phyloP scores from a whole-genome alignment of 2,888 invertebrate genomes.

The Anorthoa munda region DNA sequence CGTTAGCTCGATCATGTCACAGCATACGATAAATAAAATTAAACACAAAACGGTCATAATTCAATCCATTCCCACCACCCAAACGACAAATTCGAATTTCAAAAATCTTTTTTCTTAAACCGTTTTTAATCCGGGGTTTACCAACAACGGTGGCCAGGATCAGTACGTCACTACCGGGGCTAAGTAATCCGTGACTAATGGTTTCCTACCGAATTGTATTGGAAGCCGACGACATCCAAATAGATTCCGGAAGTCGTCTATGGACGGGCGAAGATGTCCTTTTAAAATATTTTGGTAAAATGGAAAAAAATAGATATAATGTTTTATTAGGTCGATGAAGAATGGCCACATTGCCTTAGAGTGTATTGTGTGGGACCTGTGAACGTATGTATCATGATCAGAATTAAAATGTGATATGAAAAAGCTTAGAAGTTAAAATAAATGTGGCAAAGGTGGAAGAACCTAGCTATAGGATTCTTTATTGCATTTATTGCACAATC shows the following conservation, averaged over 20 bases:
- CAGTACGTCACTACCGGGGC: slow-evolving; percentile 55
- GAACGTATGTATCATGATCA: no score
- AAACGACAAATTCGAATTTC: background rate
- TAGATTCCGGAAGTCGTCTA: slow-evolving; percentile 63
- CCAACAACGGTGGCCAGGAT: slow-evolving; percentile 40
- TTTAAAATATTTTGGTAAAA: slow-evolving; percentile 51
- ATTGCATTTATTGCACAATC: no score
- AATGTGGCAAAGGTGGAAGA: no score
- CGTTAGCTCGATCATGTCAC: no score
- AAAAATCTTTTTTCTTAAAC: background rate
- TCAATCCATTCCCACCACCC: background rate
- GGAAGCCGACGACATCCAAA: slow-evolving; percentile 74
- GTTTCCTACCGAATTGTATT: slow-evolving; percentile 76
- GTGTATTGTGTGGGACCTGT: no score
- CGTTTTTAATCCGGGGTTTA: slow-evolving; percentile 38
- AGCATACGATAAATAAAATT: background rate
- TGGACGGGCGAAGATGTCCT: slow-evolving; percentile 33
- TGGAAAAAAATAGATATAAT: slow-evolving; percentile 1
- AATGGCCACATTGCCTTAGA: no score
- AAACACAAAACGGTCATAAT: background rate
- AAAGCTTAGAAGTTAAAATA: no score
- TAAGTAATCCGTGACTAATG: slow-evolving; percentile 77
- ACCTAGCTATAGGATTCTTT: no score
- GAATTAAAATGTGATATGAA: no score
- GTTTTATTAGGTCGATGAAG: background rate